Evolutionary conservation across 2,113 vertebrate genomes (phyloP).

Genomic region (Tetraodon nigroviridis): DNA sequence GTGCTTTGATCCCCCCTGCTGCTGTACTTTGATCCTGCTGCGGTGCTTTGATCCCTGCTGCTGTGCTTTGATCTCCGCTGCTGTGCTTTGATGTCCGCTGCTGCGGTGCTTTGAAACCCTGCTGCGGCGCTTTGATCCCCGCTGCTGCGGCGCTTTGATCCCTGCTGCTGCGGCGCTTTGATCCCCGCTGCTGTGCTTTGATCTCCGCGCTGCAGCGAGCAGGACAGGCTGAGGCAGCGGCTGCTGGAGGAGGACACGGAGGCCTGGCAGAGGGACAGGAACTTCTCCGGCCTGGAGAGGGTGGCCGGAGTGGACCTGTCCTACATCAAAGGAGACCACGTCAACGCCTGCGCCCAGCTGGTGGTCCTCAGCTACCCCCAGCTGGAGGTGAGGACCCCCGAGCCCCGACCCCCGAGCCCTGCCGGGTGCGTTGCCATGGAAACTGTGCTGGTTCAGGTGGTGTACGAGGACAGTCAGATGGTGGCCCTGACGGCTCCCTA

Average conservation of each 20-base stretch:
- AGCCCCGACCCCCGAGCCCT: background rate
- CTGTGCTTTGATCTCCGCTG: too few species aligned
- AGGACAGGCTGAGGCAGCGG: conserved; percentile 67
- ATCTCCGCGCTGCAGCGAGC: conserved; percentile 79
- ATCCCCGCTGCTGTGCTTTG: too few species aligned
- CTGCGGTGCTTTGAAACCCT: too few species aligned
- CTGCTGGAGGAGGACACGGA: conserved; percentile 79
- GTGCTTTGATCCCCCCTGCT: too few species aligned
- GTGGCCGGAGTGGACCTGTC: conserved; percentile 88
- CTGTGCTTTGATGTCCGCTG: too few species aligned
- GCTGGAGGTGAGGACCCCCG: conserved; percentile 79
- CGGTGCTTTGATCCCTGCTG: too few species aligned
- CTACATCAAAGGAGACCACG: conserved; percentile 78
- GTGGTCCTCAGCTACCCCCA: conserved; percentile 87
- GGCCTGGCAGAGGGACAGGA: conserved; percentile 74
- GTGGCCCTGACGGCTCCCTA: conserved; percentile 82
- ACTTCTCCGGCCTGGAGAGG: conserved; percentile 72
- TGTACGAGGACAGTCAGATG: conserved; percentile 85
- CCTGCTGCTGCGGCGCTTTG: too few species aligned
- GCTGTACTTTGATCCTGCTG: background rate
- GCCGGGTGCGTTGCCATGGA: too few species aligned
- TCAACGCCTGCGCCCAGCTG: conserved; percentile 83
- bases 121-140: too few species aligned
- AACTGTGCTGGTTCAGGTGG: conserved; percentile 74
- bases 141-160: too few species aligned